These are phyloP conservation scores for Panurus biarmicus DNA, from an alignment of 2,113 vertebrate species.

Conservation along the genomic window DNA sequence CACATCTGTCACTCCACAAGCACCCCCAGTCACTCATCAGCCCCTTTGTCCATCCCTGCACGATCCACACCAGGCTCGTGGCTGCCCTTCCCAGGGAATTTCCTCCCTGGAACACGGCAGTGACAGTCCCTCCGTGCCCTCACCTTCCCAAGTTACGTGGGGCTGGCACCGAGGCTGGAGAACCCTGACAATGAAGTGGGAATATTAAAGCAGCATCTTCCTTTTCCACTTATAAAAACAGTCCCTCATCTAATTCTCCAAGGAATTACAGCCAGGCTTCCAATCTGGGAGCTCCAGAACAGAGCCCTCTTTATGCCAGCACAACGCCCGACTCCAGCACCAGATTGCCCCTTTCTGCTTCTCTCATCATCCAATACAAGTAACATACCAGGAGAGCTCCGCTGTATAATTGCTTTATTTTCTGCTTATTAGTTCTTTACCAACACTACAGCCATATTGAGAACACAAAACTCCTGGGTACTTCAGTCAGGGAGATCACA, in stretches of 20 bases:
- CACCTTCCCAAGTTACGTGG: neutral
- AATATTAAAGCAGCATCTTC: neutral
- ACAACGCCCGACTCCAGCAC: neutral
- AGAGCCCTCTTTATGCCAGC: neutral
- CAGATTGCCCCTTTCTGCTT: conserved; percentile 45
- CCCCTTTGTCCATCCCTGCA: neutral
- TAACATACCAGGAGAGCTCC: conserved; percentile 71
- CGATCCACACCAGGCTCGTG: accelerated
- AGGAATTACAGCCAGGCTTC: neutral
- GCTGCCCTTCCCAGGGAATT: neutral
- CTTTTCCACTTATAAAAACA: neutral
- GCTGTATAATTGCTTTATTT: conserved; percentile 78
- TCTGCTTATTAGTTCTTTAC: conserved; percentile 76
- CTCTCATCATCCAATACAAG: conserved; percentile 28
- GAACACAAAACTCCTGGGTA: conserved; percentile 74
- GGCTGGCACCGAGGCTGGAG: neutral
- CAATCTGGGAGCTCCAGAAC: neutral
- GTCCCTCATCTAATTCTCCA: neutral
- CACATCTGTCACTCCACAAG: neutral
- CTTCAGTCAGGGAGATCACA: conserved; percentile 71
- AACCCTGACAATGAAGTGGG: neutral
- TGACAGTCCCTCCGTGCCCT: accelerated
- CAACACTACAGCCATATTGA: conserved; percentile 77
- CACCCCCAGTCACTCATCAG: neutral
- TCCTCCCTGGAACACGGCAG: accelerated